A percentile compares a stretch with the other conserved stretches of the same genome.
Conservation (phyloP, 2,888 invertebrate species). For the Folsomia candida region DNA sequence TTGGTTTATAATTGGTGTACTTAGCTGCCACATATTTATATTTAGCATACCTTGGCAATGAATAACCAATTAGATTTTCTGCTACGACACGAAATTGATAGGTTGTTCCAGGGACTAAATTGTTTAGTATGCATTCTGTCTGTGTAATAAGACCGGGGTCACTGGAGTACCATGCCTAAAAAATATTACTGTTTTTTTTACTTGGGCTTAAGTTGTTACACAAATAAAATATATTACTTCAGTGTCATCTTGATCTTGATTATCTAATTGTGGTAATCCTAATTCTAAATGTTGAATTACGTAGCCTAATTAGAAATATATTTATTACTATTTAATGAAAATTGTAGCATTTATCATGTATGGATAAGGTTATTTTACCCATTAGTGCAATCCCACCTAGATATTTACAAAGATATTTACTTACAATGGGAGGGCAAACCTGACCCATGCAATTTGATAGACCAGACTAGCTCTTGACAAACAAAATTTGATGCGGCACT, state of each 20-base stretch:
- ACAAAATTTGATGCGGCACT: no score
- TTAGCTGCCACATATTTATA: no score
- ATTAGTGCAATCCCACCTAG: no score
- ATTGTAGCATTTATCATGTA: neutral
- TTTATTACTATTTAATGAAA: neutral
- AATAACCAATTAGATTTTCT: constrained; percentile 83
- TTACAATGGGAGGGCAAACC: no score
- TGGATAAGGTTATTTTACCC: constrained; percentile 50
- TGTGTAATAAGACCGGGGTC: constrained; percentile 69
- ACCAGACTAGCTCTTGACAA: no score
- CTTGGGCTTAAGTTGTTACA: no score
- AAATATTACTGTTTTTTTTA: neutral
- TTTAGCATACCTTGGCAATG: no score
- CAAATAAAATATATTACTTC: no score
- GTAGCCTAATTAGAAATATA: constrained; percentile 28
- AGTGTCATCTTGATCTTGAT: constrained; percentile 21
- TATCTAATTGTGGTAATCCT: constrained; percentile 31
- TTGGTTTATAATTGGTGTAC: no score
- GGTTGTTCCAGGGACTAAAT: constrained; percentile 67
- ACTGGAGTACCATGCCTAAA: constrained; percentile 70
- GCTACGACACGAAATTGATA: constrained; percentile 88
- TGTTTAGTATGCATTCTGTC: constrained; percentile 74
- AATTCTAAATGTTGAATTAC: constrained; percentile 44
- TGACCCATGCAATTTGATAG: no score
- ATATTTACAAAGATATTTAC: no score